Base-by-base conservation (phyloP, 2,888 invertebrate species). In the Hartigia nigra region DNA sequence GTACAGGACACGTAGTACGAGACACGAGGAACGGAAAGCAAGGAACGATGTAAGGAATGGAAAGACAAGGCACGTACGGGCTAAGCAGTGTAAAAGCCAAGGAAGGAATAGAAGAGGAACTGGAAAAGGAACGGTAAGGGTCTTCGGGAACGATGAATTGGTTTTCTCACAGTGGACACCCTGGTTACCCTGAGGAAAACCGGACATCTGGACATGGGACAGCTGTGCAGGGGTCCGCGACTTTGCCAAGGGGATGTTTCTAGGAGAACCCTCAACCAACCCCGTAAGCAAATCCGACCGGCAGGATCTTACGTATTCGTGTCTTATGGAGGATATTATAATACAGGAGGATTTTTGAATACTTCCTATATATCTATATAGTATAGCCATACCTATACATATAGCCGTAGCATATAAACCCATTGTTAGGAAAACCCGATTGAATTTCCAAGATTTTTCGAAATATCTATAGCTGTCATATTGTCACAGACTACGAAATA, bases 151-250 rank as follows among this genome's bases (percentile, higher is more conserved):
- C 55, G 37, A 77, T 79, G 80, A 87, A 87, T 84, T 84, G 85
- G 83, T 87, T 88, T 88, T 88, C 88, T 88, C 88, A 88, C 88
- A 88, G 86, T 84, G 80, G 72, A 79, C 69, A 85, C 79, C 84
- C 86, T 84, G 86, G 55, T 55, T 84, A 79, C 82, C 81, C 84
- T 9, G 83, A 85, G 85, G 83, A 86, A 23, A 31, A 34, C 87
- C 88, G 89, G 90, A 90, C 90, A 90, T 90, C 90, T 90, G 90
- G 88, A 89, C 90, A 85, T 84, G 87, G 88, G 88, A 87, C 89
- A 89, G 88, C 89, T 89, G 89, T 86, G 81, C 82, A 83, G 82
- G 80, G 77, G 78, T 77, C 76, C 81, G 74, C 32, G 32, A 69
- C 39, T 72, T 69, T 34, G 31, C 37, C 36, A 23, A 32, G 34